Base-by-base conservation (phyloP, 1,140 invertebrate species). In the Diprion similis region DNA sequence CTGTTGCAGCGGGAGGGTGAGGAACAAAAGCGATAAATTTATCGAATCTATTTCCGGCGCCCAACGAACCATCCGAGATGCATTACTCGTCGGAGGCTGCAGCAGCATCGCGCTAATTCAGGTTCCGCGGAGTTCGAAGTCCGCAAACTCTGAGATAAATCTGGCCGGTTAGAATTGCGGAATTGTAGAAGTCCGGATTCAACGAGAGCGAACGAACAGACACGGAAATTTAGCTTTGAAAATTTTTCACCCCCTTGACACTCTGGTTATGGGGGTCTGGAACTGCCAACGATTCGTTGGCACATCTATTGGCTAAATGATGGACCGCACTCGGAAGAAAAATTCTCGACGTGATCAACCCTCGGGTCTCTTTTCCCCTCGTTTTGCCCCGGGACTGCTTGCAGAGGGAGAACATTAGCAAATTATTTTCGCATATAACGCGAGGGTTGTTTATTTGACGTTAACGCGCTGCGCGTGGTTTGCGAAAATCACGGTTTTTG, bases 291-390 rank as follows among this genome's bases (percentile, higher is more conserved):
- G 66, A 18, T 17, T 13, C 15, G 66, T 68, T 19, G 11, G 66
- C 18, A 68, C 71, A 15, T 72, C 6, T 8, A 9, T 13, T 17
- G 2, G 51, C 17, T 64, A 72, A 72, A 66, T 64, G 71, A 66
- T 72, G 64, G 71, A 72, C 48, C 64, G 71, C 71, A 72, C 71
- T 72, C 71, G 11, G 71, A 66, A 17, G 37, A 72, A 59, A 59
- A 37, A 37, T 37, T 37, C 24, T 37, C 24, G 24, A 37, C 24
- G 24, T 37, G 6, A 37, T 37, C 24, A 37, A 37, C 2, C 24
- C 24, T 3, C 24, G 24, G 24, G 1, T 6, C 24, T 4, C 24
- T 37, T 37, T 37, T 37, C 24, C 24, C 24, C 24, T 37, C 24
- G 24, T 37, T 37, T 37, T 37, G 24, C 24, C 24, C 24, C 24